Conservation (phyloP, 2,888 invertebrate genomes). For the Noctua janthina region DNA sequence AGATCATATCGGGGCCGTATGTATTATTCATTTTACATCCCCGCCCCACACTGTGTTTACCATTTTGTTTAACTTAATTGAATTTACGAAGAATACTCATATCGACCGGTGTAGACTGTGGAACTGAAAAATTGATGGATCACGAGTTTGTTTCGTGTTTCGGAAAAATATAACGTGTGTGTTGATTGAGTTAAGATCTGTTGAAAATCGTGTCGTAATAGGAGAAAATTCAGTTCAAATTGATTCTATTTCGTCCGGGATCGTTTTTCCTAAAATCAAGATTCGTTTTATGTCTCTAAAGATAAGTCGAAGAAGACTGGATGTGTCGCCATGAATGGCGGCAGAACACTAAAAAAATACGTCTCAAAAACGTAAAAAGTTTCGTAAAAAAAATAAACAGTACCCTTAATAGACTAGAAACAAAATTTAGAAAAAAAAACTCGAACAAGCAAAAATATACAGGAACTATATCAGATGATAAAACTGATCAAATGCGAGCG, state of each 20-base stretch:
- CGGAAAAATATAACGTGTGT: not conserved
- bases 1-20: slow-evolving; percentile 63
- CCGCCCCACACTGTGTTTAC: slow-evolving; percentile 38
- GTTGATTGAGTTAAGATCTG: slow-evolving; percentile 6
- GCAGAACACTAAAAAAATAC: not conserved
- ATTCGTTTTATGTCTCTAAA: not conserved
- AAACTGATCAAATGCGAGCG: slow-evolving; percentile 56
- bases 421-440: slow-evolving; percentile 22
- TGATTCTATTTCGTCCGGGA: accelerated
- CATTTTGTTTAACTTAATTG: slow-evolving; percentile 61
- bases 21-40: slow-evolving; percentile 63
- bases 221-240: not conserved
- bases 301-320: not conserved
- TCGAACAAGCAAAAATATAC: slow-evolving; percentile 44
- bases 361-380: not conserved
- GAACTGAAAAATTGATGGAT: slow-evolving; percentile 31
- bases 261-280: not conserved
- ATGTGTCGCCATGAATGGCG: too few species aligned
- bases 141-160: not conserved
- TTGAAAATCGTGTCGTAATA: not conserved
- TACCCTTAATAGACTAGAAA: not conserved
- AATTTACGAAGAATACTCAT: slow-evolving; percentile 46
- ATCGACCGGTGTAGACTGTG: slow-evolving; percentile 1
- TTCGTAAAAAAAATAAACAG: not conserved
- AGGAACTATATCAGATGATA: slow-evolving; percentile 47